Evolutionary conservation across 1,140 invertebrate genomes (phyloP), one percentile per base, ranked within the genome.

Genomic region (Diachasma alloeum): DNA sequence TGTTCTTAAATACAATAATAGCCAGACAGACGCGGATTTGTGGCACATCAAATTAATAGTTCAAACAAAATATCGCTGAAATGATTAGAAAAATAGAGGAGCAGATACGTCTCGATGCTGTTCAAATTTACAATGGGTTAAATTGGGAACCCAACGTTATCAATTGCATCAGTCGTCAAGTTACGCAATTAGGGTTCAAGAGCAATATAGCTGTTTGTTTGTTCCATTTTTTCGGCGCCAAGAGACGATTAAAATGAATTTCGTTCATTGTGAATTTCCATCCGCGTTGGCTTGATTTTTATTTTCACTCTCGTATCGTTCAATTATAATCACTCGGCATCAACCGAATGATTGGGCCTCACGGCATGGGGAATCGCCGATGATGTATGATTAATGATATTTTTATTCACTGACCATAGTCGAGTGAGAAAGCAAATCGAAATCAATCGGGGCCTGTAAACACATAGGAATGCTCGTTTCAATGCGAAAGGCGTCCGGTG

Each of bases 401-500:
- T 76, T 71, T 70, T 71, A 76, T 76, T 76, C 46, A 68, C 48
- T 46, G 68, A 11, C 67, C 48, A 37, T 70, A 67, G 74, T 63
- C 59, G 19, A 63, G 59, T 63, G 19, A 63, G 59, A 63, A 63
- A 63, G 59, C 19, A 63, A 76, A 76, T 76, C 69, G 71, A 68
- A 66, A 72, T 72, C 68, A 76, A 76, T 76, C 42, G 31, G 44
- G 53, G 37, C 63, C 69, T 72, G 69, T 76, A 76, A 76, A 76
- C 75, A 76, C 75, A 56, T 24, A 72, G 75, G 75, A 76, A 76
- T 76, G 69, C 42, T 71, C 69, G 75, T 76, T 76, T 69, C 72
- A 76, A 76, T 68, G 73, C 73, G 56, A 53, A 39, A 74, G 72
- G 24, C 24, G 46, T 71, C 19, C 36, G 42, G 13, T 66, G 22